These are phyloP conservation scores for Strix occidentalis DNA, from an alignment of 2,797 vertebrate species.

Conservation along the genomic window DNA sequence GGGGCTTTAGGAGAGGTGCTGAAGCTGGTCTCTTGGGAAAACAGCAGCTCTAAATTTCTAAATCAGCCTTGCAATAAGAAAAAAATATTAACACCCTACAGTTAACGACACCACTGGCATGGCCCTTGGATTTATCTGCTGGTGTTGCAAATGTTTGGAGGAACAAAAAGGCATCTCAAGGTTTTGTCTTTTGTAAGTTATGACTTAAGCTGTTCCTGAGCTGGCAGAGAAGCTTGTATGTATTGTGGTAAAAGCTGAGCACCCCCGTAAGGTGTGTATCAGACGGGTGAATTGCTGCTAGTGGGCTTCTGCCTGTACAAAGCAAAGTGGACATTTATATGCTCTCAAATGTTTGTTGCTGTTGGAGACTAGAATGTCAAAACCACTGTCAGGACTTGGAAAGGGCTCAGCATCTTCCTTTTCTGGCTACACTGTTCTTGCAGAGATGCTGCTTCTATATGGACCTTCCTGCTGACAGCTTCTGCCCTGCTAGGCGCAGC, in stretches of 20 bases:
- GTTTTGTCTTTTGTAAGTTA: not conserved
- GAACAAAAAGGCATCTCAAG: not conserved
- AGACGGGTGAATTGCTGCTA: not conserved
- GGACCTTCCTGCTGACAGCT: not conserved
- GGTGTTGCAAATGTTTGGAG: not conserved
- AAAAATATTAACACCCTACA: not conserved
- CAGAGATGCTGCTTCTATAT: not conserved
- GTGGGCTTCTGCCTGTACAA: not conserved
- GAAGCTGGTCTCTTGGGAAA: not conserved
- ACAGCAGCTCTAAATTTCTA: not conserved
- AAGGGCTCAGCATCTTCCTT: not conserved
- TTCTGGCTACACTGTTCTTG: not conserved
- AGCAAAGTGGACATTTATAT: rapidly evolving
- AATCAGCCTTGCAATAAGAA: not conserved
- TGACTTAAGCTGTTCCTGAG: not conserved
- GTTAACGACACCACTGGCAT: rapidly evolving
- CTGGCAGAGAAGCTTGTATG: not conserved
- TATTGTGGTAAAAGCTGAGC: not conserved
- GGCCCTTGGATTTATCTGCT: not conserved
- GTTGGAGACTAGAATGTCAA: not conserved
- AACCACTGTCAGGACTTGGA: not conserved
- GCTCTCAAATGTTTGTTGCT: not conserved
- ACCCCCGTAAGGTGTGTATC: rapidly evolving
- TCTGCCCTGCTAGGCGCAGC: not conserved
- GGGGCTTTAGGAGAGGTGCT: not conserved